Evolutionary conservation across 2,888 invertebrate species (phyloP).

Genomic region (Melanchra persicariae): DNA sequence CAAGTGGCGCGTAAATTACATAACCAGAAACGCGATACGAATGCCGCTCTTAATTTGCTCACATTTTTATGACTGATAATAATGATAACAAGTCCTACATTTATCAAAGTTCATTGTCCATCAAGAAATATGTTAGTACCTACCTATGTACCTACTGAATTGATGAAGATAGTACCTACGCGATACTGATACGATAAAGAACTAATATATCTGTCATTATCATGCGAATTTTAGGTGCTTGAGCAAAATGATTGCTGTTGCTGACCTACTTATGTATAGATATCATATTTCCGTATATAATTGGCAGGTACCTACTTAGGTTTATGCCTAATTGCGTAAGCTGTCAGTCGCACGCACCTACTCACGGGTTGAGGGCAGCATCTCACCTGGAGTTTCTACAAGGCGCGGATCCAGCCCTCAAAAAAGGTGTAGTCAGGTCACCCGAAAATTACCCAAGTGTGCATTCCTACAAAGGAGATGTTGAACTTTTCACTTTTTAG

Average conservation of each 20-base stretch:
- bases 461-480: too few relatives aligned
- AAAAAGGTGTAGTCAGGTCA: too few relatives aligned
- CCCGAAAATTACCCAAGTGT: too few relatives aligned
- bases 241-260: neutral
- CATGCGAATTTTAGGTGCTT: neutral
- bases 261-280: conserved; percentile 6
- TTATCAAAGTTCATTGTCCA: conserved; percentile 70
- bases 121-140: conserved; percentile 25
- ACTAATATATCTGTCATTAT: neutral
- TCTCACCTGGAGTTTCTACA: too few relatives aligned
- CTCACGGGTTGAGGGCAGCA: too few relatives aligned
- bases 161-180: conserved; percentile 6
- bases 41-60: conserved; percentile 26
- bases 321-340: too few relatives aligned
- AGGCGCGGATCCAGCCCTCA: too few relatives aligned
- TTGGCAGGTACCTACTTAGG: neutral
- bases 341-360: too few relatives aligned
- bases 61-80: conserved; percentile 60
- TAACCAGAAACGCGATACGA: conserved; percentile 46
- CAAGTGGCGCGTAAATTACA: conserved; percentile 49
- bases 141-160: too few relatives aligned
- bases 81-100: conserved; percentile 54
- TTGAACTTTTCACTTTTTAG: too few relatives aligned
- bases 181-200: conserved; percentile 14
- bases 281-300: neutral